Conservation (phyloP, 1,140 invertebrate genomes). For the Amphibalanus amphitrite region DNA sequence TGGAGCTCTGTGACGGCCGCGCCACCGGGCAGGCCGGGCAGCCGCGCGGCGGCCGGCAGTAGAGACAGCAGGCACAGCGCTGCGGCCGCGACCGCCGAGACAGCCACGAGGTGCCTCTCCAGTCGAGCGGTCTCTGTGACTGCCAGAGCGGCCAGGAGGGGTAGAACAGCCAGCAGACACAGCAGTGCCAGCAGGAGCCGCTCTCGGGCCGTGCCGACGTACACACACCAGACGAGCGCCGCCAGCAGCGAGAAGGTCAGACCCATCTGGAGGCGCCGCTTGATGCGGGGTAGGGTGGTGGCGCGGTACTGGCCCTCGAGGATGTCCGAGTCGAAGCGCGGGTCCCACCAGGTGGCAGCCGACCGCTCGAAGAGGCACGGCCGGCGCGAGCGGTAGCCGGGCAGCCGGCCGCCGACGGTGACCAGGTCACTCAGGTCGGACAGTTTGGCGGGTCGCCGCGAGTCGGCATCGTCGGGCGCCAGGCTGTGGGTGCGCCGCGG, state of each 20-base stretch:
- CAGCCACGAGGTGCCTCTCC: slow-evolving; percentile 39
- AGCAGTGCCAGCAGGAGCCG: slow-evolving; percentile 4
- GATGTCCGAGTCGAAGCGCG: slow-evolving; percentile 80
- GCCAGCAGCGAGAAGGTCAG: slow-evolving; percentile 49
- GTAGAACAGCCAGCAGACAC: not conserved
- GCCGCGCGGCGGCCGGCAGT: slow-evolving; percentile 27
- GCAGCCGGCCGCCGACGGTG: not conserved
- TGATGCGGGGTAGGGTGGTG: slow-evolving; percentile 72
- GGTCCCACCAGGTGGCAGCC: slow-evolving; percentile 74
- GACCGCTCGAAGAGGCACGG: slow-evolving; percentile 58
- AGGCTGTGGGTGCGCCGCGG: too few relatives aligned
- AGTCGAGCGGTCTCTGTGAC: slow-evolving; percentile 48
- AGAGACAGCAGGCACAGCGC: slow-evolving; percentile 46
- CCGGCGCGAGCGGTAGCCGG: too few relatives aligned
- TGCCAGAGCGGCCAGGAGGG: slow-evolving; percentile 32
- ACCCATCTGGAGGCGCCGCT: slow-evolving; percentile 67
- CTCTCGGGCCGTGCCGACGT: slow-evolving; percentile 33
- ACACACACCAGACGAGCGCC: slow-evolving; percentile 47
- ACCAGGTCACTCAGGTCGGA: not conserved
- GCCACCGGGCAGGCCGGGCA: slow-evolving; percentile 2
- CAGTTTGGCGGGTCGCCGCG: not conserved
- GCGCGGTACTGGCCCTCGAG: slow-evolving; percentile 75
- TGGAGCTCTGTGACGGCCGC: slow-evolving; percentile 9
- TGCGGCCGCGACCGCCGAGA: slow-evolving; percentile 44
- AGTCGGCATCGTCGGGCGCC: not conserved